phyloP scores from a whole-genome alignment of 2,888 invertebrate genomes.

The Podabrus alpinus region DNA sequence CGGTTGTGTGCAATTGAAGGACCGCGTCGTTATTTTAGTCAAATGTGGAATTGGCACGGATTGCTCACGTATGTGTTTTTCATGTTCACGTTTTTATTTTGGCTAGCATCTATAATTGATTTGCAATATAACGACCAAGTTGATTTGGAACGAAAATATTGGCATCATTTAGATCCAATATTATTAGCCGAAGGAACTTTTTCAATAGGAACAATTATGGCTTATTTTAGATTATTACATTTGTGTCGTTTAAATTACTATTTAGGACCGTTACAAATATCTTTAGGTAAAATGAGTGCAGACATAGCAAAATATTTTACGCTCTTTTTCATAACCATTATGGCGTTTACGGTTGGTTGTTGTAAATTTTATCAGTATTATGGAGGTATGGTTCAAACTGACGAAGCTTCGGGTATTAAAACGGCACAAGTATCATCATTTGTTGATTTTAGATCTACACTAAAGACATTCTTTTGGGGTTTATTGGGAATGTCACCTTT shows the following conservation, averaged over 20 bases:
- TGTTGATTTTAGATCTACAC: slow-evolving; percentile 61
- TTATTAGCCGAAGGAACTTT: slow-evolving; percentile 69
- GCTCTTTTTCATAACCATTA: slow-evolving; percentile 64
- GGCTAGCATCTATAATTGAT: slow-evolving; percentile 64
- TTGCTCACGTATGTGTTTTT: slow-evolving; percentile 64
- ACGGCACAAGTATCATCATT: slow-evolving; percentile 62
- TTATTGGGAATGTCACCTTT: slow-evolving; percentile 70
- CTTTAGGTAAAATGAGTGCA: slow-evolving; percentile 69
- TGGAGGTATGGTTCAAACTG: slow-evolving; percentile 64
- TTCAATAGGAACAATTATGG: slow-evolving; percentile 68
- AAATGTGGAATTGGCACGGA: slow-evolving; percentile 68
- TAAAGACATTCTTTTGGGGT: slow-evolving; percentile 73
- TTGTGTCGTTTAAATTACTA: slow-evolving; percentile 66
- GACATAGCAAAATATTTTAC: slow-evolving; percentile 67
- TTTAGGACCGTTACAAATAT: slow-evolving; percentile 69
- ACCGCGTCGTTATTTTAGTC: slow-evolving; percentile 60
- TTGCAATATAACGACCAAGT: slow-evolving; percentile 54
- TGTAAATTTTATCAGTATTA: slow-evolving; percentile 69
- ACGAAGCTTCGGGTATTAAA: slow-evolving; percentile 62
- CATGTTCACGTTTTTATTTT: slow-evolving; percentile 64
- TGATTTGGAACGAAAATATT: slow-evolving; percentile 65
- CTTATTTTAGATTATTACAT: slow-evolving; percentile 66
- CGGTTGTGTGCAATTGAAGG: slow-evolving; percentile 64
- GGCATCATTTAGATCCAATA: slow-evolving; percentile 67
- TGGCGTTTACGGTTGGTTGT: slow-evolving; percentile 65